Evolutionary conservation across 2,797 vertebrate species (phyloP), one percentile per base, ranked within the genome.

Genomic region (Telmatherina bonti): DNA sequence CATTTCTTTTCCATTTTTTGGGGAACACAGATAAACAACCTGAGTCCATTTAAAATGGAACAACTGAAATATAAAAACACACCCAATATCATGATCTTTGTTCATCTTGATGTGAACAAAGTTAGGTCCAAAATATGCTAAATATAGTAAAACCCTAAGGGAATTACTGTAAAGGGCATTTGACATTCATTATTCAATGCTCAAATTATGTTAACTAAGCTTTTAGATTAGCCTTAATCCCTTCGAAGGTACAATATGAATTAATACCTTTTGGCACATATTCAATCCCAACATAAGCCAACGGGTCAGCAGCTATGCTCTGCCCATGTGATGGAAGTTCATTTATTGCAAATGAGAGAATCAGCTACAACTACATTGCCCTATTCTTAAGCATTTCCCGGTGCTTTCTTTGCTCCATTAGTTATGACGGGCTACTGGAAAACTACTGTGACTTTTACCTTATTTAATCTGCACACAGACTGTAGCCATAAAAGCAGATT

Each of bases 201-300:
- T 2, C 4, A 77, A 67, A 75, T 15, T n/a, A 26, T 27, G 15
- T 61, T 27, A 60, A 67, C 35, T 0, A 20, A 62, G 11, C 12
- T 33, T 22, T 47, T 30, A 56, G 12, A 76, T 54, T 24, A 57
- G 62, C 36, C 26, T 29, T 13, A 76, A 81, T 72, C 53, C 62
- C 10, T 27, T 2, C 7, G 38, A 56, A 66, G 31, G 11, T 38
- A 51, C 24, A 66, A 20, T 58, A 31, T 52, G 15, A 13, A 71
- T 65, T 33, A 51, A 72, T 79, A 72, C n/a, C 10, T 36, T 45
- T 29, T 69, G 63, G 16, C 45, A 29, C 0, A 18, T 27, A 52
- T 33, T 52, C 33, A 55, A 67, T 41, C 36, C 10, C 5, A 45
- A 20, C 3, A 20, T 26, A 33, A 22, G 20, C 31, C 29, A 55